phyloP scores from a whole-genome alignment of 2,113 vertebrate genomes.

The Gulo gulo region DNA sequence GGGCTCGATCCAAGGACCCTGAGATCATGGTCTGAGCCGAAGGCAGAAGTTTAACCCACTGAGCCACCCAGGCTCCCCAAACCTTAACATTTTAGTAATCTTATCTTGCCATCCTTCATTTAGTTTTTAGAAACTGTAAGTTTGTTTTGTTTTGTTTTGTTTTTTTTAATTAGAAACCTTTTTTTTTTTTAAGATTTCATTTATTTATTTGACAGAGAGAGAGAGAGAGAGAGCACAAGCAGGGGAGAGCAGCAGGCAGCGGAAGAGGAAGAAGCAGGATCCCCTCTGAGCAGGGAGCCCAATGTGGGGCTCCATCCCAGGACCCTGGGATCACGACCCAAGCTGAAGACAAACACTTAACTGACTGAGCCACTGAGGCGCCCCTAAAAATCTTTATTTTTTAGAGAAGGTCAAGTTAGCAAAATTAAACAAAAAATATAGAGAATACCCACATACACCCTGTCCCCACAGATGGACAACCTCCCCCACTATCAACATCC shows the following conservation, averaged over 20 bases:
- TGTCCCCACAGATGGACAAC: neutral
- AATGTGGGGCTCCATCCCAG: neutral
- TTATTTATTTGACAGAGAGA: neutral
- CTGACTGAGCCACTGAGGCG: fast-evolving
- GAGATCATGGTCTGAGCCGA: no score
- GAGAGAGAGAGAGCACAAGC: neutral
- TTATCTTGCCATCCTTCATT: neutral
- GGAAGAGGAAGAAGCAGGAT: no score
- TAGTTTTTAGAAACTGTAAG: neutral
- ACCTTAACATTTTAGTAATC: neutral
- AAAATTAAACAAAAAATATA: neutral
- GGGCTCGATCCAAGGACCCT: no score
- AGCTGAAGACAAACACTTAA: neutral
- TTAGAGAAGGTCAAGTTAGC: neutral
- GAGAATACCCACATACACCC: neutral
- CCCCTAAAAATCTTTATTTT: neutral
- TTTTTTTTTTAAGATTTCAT: neutral
- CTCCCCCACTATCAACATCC: neutral
- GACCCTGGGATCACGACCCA: neutral
- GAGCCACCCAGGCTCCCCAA: no score
- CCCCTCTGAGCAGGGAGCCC: no score
- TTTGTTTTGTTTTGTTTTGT: neutral
- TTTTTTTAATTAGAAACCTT: neutral
- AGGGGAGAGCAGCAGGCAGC: neutral
- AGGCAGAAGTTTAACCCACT: no score